Base-by-base conservation (phyloP, 2,113 vertebrate genomes). In the Globicephala melas region DNA sequence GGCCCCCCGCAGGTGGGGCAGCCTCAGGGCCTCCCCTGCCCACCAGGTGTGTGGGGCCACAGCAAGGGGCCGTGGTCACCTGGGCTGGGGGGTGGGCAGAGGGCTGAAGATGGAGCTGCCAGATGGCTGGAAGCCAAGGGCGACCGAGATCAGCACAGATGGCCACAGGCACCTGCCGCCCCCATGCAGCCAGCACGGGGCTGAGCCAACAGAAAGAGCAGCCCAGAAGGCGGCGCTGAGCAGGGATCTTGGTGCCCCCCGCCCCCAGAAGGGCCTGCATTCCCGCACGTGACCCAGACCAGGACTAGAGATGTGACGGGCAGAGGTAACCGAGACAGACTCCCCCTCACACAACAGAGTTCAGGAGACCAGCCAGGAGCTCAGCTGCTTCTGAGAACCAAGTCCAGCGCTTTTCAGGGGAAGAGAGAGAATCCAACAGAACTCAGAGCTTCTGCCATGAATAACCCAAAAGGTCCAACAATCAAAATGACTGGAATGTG, bases 101-200 rank as follows among this genome's bases (percentile, higher is more conserved):
- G 31, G 47, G 44, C n/a, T 50, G 47, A 50, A 13, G 47, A 14
- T 50, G 18, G 47, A 8, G 76, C 31, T 53, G 76, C 76, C 21
- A 21, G 76, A n/a, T 8, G 77, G 6, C 77, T 4, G 0, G 47
- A 55, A 80, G 15, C 47, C 74, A 36, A 80, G 50, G 50, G n/a
- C 2, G 50, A 41, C 44, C 0, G 41, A 17, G 13, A 2, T 0
- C 3, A 4, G 33, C 1, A 18, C 31, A 13, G 1, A 18, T 0
- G 17, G 47, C 28, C 31, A 23, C 76, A 55, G 76, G 47, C 47
- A 11, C 47, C 23, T 31, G 47, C 47, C 1, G 5, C 11, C 10
- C 47, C 76, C 31, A n/a, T 31, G 76, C 47, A 23, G 47, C 50
- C 47, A n/a, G 47, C 31, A 13, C 1, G 0, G 31, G 18, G 47